phyloP scores from a whole-genome alignment of 2,888 invertebrate species.

The Drosophila acutilabella region DNA sequence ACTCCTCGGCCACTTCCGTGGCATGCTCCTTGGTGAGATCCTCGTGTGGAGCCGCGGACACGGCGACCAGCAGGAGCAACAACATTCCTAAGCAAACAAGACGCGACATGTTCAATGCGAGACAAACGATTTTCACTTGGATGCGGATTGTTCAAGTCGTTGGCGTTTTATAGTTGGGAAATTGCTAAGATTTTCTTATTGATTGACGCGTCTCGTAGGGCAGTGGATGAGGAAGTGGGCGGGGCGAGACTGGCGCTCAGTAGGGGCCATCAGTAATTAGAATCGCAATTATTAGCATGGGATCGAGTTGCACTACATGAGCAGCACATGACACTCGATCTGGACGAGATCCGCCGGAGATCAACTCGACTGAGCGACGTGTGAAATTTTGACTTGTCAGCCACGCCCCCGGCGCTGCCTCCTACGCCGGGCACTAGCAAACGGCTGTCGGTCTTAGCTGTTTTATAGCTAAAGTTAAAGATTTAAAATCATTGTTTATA shows the following conservation, averaged over 20 bases:
- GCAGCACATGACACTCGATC: slow-evolving; percentile 77
- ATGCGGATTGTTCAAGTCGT: slow-evolving; percentile 26
- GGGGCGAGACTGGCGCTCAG: background rate
- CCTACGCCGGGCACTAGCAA: too few species aligned
- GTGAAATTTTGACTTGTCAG: slow-evolving; percentile 48
- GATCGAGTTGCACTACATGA: slow-evolving; percentile 67
- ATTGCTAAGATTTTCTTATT: background rate
- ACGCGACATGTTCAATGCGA: slow-evolving; percentile 60
- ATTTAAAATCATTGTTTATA: too few species aligned
- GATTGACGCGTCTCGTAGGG: slow-evolving; percentile 34
- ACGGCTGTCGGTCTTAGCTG: too few species aligned
- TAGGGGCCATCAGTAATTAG: slow-evolving; percentile 56
- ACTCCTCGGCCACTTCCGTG: slow-evolving; percentile 65
- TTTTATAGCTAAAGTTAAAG: too few species aligned
- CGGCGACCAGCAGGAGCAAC: slow-evolving; percentile 33
- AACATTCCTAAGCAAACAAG: slow-evolving; percentile 32
- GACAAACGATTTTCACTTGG: slow-evolving; percentile 42
- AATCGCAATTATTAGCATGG: slow-evolving; percentile 69
- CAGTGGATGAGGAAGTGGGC: slow-evolving; percentile 21
- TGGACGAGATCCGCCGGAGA: slow-evolving; percentile 69
- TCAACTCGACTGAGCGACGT: slow-evolving; percentile 70
- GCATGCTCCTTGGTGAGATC: slow-evolving; percentile 68
- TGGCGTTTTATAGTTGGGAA: slow-evolving; percentile 55
- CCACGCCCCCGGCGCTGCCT: too few species aligned
- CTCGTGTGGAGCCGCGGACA: slow-evolving; percentile 60